Evolutionary conservation across 2,797 vertebrate genomes (phyloP).

Genomic region (Staurois parvus): DNA sequence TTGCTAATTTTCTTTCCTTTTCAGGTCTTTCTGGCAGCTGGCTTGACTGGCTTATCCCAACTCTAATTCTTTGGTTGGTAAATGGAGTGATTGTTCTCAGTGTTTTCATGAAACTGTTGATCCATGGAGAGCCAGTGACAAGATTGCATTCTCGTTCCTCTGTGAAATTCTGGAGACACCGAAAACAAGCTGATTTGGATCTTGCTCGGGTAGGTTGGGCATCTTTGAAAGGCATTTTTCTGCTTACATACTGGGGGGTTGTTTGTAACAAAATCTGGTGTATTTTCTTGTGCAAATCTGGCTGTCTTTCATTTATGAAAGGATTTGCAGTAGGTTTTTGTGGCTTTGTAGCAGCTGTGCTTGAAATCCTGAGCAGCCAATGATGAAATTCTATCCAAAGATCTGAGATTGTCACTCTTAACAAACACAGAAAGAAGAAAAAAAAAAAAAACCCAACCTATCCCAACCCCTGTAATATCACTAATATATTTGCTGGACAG

Average conservation of each 20-base stretch:
- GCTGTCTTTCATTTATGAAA: no score
- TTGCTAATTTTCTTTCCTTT: background rate
- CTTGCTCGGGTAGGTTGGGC: conserved; percentile 82
- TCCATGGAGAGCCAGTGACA: conserved; percentile 93
- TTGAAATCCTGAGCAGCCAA: no score
- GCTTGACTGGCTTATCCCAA: conserved; percentile 94
- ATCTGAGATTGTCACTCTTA: no score
- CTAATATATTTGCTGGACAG: no score
- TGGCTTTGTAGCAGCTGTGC: no score
- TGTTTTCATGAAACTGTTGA: conserved; percentile 92
- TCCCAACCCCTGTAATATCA: no score
- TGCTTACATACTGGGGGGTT: no score
- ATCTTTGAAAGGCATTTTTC: background rate
- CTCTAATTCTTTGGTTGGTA: conserved; percentile 92
- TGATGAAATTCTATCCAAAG: no score
- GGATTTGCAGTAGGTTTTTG: no score
- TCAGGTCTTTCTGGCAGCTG: conserved; percentile 75
- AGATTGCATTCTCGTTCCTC: conserved; percentile 92
- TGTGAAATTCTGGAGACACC: conserved; percentile 95
- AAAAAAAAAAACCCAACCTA: no score
- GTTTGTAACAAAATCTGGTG: no score
- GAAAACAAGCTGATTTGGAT: conserved; percentile 94
- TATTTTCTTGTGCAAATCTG: background rate
- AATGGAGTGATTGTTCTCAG: conserved; percentile 93
- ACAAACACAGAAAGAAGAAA: no score